phyloP scores from a whole-genome alignment of 1,140 invertebrate genomes.

The Halesus radiatus region DNA sequence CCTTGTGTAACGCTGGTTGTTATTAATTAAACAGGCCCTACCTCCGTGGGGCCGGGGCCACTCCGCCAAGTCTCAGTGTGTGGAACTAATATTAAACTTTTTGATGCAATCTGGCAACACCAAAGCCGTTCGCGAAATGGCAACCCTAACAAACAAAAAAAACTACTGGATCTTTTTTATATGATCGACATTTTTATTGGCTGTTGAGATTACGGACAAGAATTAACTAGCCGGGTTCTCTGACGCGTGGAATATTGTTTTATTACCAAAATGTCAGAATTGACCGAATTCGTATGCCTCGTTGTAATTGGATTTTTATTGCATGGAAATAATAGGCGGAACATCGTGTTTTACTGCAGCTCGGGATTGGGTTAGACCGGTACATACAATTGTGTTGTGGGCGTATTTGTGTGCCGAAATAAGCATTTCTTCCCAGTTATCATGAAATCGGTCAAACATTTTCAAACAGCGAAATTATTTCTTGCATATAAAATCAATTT shows the following conservation, averaged over 20 bases:
- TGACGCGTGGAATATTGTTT: constrained; percentile 12
- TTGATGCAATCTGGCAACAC: constrained; percentile 30
- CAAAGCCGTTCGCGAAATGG: not conserved
- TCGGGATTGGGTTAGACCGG: no score
- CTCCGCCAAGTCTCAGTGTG: constrained; percentile 21
- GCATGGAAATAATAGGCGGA: not conserved
- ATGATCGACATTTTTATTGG: constrained; percentile 29
- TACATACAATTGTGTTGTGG: no score
- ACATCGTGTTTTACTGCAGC: no score
- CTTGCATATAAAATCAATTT: no score
- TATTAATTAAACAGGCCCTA: constrained; percentile 23
- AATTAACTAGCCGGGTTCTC: constrained; percentile 22
- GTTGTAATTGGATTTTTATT: not conserved
- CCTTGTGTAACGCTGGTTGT: constrained; percentile 18
- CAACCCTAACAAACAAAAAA: not conserved
- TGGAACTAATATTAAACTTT: constrained; percentile 8
- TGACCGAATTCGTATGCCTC: not conserved
- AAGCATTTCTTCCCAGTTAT: no score
- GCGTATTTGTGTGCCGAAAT: no score
- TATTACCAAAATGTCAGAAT: not conserved
- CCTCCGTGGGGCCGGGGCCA: not conserved
- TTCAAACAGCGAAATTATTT: no score
- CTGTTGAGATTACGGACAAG: constrained; percentile 18
- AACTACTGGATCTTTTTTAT: constrained; percentile 3
- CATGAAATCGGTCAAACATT: no score